Percentiles rank a stretch among this genome's conserved stretches.
phyloP scores from a whole-genome alignment of 53 echinoderm and acorn worm genomes.

The Actinopyga echinites region DNA sequence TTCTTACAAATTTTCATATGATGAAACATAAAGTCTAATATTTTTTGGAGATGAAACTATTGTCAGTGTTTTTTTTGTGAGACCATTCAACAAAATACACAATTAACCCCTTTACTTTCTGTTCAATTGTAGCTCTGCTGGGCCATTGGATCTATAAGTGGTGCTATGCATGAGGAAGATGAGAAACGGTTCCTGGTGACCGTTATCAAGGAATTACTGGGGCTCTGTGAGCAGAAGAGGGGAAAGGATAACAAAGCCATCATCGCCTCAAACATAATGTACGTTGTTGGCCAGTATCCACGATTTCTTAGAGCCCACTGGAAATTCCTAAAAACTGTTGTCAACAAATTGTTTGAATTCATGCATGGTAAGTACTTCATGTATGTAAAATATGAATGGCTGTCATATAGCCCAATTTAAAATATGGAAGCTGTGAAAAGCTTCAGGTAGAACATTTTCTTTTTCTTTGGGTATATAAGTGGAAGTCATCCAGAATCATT shows the following conservation, averaged over 20 bases:
- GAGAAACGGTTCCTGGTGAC: slow-evolving; percentile 96
- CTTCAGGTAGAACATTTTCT: no score
- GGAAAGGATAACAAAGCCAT: slow-evolving; percentile 99
- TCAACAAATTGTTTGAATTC: slow-evolving; percentile 99
- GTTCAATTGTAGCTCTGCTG: slow-evolving; percentile 76
- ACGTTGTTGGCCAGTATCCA: slow-evolving; percentile 97
- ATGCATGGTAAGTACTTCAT: slow-evolving; percentile 82
- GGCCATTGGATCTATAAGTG: slow-evolving; percentile 99
- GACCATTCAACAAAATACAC: background rate
- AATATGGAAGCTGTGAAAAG: no score
- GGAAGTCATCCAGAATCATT: no score
- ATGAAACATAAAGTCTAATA: no score
- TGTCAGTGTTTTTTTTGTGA: background rate
- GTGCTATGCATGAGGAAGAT: slow-evolving; percentile 99
- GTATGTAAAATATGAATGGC: no score
- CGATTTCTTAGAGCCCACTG: slow-evolving; percentile 96
- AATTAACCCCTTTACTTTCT: background rate
- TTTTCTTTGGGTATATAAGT: no score
- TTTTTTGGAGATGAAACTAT: background rate
- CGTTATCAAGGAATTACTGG: slow-evolving; percentile 95
- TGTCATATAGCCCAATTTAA: no score
- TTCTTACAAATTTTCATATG: no score
- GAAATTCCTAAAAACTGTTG: slow-evolving; percentile 98
- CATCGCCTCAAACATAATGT: slow-evolving; percentile 99
- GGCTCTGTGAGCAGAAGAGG: slow-evolving; percentile 94